These are phyloP conservation scores for Pseudopleuronectes americanus DNA, from an alignment of 2,797 vertebrate species.

Conservation along the genomic window DNA sequence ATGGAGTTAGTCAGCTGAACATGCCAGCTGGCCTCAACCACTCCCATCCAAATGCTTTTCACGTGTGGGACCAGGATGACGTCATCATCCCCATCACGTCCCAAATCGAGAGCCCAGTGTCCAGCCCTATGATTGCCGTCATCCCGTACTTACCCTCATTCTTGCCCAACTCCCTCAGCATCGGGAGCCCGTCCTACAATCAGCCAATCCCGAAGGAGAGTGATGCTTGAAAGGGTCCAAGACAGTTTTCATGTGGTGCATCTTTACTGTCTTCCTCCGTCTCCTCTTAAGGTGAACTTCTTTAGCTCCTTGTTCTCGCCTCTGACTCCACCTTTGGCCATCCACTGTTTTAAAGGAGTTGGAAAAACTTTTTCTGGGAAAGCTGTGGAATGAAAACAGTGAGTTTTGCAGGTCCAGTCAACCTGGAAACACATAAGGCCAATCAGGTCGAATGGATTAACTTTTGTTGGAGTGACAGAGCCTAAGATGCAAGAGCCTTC, in stretches of 20 bases:
- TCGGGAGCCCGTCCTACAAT: slow-evolving; percentile 66
- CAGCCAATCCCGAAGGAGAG: slow-evolving; percentile 60
- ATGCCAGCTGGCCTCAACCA: slow-evolving; percentile 63
- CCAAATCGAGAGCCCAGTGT: slow-evolving; percentile 39
- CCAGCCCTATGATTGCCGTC: slow-evolving; percentile 76
- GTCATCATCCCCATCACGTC: slow-evolving; percentile 78
- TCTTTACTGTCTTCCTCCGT: background rate
- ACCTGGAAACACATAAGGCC: background rate
- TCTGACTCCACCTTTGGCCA: background rate
- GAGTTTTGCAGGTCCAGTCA: background rate
- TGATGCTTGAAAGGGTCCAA: slow-evolving; percentile 35
- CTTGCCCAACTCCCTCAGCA: slow-evolving; percentile 65
- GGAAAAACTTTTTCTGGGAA: background rate
- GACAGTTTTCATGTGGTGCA: background rate
- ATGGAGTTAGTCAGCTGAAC: slow-evolving; percentile 59
- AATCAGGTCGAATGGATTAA: slow-evolving; percentile 7
- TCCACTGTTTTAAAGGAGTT: background rate
- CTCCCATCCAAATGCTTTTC: slow-evolving; percentile 83
- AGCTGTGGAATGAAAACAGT: background rate
- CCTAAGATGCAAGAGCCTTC: slow-evolving; percentile 33
- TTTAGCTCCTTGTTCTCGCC: slow-evolving; percentile 4
- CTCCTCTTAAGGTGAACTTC: background rate
- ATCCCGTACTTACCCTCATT: slow-evolving; percentile 82
- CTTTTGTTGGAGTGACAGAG: slow-evolving; percentile 7
- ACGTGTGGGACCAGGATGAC: slow-evolving; percentile 82